phyloP scores from a whole-genome alignment of 30 jellyfish, hydroid and myxozoan species.

The Nemopilema nomurai region DNA sequence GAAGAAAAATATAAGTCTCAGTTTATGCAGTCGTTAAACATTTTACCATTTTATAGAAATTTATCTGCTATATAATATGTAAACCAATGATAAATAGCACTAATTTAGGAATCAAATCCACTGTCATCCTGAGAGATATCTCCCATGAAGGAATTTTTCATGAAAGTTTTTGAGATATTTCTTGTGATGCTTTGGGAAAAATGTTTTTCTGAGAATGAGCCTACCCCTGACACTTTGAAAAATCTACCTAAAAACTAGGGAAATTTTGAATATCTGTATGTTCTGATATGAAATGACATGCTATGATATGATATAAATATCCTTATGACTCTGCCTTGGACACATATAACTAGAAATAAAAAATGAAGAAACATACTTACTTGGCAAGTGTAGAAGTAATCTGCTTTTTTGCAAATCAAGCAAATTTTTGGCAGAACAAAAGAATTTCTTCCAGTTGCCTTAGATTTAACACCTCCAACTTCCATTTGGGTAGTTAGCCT shows the following conservation, averaged over 20 bases:
- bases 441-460: background rate
- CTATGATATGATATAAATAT: background rate
- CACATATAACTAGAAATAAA: background rate
- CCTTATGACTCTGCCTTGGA: background rate
- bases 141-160: background rate
- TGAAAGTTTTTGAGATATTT: background rate
- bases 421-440: slow-evolving; percentile 27
- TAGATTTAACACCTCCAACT: slow-evolving; percentile 14
- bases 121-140: background rate
- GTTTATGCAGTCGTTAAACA: slow-evolving; percentile 3
- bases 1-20: slow-evolving; percentile 11
- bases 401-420: slow-evolving; percentile 31
- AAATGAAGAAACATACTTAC: slow-evolving; percentile 12
- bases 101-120: background rate
- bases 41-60: slow-evolving; percentile 11
- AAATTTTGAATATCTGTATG: background rate
- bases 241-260: background rate
- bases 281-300: background rate
- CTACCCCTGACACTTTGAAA: background rate
- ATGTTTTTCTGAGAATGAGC: background rate
- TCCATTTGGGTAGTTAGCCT: slow-evolving; percentile 16
- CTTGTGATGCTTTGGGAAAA: background rate
- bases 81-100: background rate
- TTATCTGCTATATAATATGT: background rate
- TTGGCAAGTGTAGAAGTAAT: slow-evolving; percentile 21